phyloP scores from a whole-genome alignment of 2,888 invertebrate genomes.

The Ashinkailepas kermadecensis region DNA sequence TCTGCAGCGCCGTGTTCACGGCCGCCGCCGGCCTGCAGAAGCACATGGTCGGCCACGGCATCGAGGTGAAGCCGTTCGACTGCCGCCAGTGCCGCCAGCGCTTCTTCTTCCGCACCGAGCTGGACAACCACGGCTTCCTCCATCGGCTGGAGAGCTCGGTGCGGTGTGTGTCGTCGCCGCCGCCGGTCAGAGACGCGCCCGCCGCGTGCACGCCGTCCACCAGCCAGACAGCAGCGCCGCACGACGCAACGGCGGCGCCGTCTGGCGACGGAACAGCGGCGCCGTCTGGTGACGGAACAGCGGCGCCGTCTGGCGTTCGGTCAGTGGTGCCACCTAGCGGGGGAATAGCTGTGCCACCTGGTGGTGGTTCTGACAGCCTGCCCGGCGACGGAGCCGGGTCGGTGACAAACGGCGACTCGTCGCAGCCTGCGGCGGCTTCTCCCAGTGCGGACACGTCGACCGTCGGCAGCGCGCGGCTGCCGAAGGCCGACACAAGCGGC shows the following conservation, averaged over 20 bases:
- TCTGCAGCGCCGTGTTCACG: slow-evolving; percentile 79
- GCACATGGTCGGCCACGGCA: slow-evolving; percentile 74
- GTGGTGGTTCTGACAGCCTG: not conserved
- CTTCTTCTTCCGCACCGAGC: slow-evolving; percentile 83
- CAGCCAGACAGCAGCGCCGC: not conserved
- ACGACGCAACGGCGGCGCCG: not conserved
- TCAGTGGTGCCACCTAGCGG: too few relatives aligned
- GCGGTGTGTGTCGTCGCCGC: not conserved
- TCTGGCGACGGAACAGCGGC: not conserved
- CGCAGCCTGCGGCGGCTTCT: not conserved
- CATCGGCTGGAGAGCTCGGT: slow-evolving; percentile 4
- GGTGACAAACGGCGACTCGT: not conserved
- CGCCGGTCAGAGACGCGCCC: not conserved
- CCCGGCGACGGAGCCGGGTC: not conserved
- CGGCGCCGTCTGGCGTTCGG: not conserved
- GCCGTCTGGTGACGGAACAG: not conserved
- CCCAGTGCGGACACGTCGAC: not conserved
- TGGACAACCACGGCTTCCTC: slow-evolving; percentile 64
- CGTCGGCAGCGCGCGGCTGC: not conserved
- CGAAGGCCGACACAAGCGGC: not conserved
- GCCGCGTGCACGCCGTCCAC: not conserved
- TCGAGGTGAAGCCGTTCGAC: slow-evolving; percentile 72
- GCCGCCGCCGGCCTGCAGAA: slow-evolving; percentile 71
- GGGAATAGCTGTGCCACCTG: not conserved
- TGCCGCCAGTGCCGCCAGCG: slow-evolving; percentile 73